Conservation (phyloP, 2,888 invertebrate genomes). For the Aleiodes testaceus region DNA sequence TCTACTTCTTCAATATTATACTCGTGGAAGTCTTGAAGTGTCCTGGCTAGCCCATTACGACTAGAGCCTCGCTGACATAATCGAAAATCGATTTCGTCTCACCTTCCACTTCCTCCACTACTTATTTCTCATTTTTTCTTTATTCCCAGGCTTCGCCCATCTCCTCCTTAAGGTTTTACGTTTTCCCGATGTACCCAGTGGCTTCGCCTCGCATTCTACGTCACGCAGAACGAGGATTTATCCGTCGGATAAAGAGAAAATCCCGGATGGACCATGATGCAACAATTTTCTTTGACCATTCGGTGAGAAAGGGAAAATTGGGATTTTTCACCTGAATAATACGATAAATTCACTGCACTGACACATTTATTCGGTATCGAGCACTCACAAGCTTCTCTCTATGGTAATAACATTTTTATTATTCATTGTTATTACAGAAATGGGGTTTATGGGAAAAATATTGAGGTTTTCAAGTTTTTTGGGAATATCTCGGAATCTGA, state of each 20-base stretch:
- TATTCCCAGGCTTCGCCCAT: neutral
- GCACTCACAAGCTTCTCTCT: slow-evolving; percentile 3
- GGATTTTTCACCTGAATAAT: slow-evolving; percentile 12
- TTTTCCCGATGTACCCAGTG: slow-evolving; percentile 29
- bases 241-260: slow-evolving; percentile 54
- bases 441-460: no score
- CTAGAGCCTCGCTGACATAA: slow-evolving; percentile 58
- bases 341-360: slow-evolving; percentile 23
- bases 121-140: slow-evolving; percentile 33
- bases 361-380: slow-evolving; percentile 7
- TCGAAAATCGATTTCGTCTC: slow-evolving; percentile 60
- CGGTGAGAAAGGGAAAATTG: neutral
- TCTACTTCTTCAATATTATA: neutral
- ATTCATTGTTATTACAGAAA: no score
- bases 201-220: slow-evolving; percentile 47
- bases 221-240: slow-evolving; percentile 56
- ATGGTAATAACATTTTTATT: neutral
- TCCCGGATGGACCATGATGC: slow-evolving; percentile 52
- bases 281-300: slow-evolving; percentile 48
- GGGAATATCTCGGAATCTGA: no score
- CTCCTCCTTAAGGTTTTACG: slow-evolving; percentile 35
- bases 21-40: slow-evolving; percentile 23
- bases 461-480: no score
- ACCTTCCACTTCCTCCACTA: slow-evolving; percentile 37
- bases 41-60: slow-evolving; percentile 53